Evolutionary conservation across 53 echinoderm and acorn worm genomes (phyloP).

Genomic region (Actinopyga echinites): DNA sequence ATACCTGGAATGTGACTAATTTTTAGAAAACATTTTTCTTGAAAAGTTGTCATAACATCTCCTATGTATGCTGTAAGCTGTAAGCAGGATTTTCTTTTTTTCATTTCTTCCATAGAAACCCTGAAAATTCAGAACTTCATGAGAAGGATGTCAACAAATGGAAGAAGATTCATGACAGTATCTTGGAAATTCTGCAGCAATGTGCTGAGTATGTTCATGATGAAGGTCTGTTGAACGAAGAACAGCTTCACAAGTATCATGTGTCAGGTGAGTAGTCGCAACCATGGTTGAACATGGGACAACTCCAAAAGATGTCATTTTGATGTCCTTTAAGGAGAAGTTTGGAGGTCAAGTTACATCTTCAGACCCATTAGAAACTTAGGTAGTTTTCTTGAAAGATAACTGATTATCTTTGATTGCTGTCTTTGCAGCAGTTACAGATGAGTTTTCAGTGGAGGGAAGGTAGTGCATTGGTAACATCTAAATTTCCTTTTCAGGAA

Average conservation of each 20-base stretch:
- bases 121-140: slow-evolving; percentile 90
- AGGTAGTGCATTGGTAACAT: no score
- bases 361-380: neutral
- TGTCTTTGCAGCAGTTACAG: no score
- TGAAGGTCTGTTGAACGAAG: slow-evolving; percentile 93
- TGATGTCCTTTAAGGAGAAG: no score
- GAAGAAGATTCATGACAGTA: slow-evolving; percentile 96
- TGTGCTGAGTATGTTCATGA: slow-evolving; percentile 97
- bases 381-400: neutral
- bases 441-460: no score
- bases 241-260: slow-evolving; percentile 96
- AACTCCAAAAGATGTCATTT: no score
- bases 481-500: no score
- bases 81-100: neutral
- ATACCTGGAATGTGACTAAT: no score
- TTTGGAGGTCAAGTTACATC: no score
- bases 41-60: neutral
- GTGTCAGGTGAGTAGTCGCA: slow-evolving; percentile 75
- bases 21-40: neutral
- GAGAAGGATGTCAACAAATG: slow-evolving; percentile 92
- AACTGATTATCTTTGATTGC: neutral
- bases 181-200: slow-evolving; percentile 93
- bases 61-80: no score
- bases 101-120: slow-evolving; percentile 55
- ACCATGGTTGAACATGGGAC: no score